phyloP scores from a whole-genome alignment of 2,888 invertebrate genomes.

The Mystacides longicornis region DNA sequence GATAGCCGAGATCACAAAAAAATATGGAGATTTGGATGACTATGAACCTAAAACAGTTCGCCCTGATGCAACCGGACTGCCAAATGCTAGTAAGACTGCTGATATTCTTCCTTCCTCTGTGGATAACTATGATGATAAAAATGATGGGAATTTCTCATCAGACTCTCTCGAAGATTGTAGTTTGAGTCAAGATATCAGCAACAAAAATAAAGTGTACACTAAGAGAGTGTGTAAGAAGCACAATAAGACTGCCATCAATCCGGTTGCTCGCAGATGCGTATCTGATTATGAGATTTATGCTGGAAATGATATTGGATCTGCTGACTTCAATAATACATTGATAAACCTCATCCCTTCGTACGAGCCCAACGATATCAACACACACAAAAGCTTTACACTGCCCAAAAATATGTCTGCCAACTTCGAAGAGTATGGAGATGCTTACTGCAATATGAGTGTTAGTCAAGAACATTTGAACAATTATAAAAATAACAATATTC shows the following conservation, averaged over 20 bases:
- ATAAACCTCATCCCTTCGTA: neutral
- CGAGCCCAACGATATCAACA: neutral
- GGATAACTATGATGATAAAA: slow-evolving; percentile 32
- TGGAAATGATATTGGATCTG: slow-evolving; percentile 38
- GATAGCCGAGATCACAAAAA: slow-evolving; percentile 58
- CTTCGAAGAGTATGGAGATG: slow-evolving; percentile 47
- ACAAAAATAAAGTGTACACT: slow-evolving; percentile 45
- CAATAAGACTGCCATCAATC: slow-evolving; percentile 35
- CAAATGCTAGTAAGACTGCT: slow-evolving; percentile 10
- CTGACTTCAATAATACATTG: slow-evolving; percentile 16
- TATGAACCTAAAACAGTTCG: slow-evolving; percentile 33
- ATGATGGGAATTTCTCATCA: slow-evolving; percentile 68
- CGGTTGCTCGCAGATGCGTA: slow-evolving; percentile 58
- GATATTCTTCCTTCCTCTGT: slow-evolving; percentile 1
- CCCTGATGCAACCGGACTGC: slow-evolving; percentile 15
- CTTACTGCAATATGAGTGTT: slow-evolving; percentile 30
- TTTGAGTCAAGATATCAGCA: slow-evolving; percentile 47
- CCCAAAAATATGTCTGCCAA: slow-evolving; percentile 49
- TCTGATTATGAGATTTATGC: slow-evolving; percentile 71
- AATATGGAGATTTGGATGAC: slow-evolving; percentile 55
- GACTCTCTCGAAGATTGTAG: slow-evolving; percentile 71
- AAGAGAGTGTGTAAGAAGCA: slow-evolving; percentile 50
- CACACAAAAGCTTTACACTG: slow-evolving; percentile 43
- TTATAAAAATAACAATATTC: slow-evolving; percentile 38
- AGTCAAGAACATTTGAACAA: slow-evolving; percentile 34